These are phyloP conservation scores for Anastrepha obliqua DNA, from an alignment of 1,140 invertebrate genomes.

Conservation along the genomic window DNA sequence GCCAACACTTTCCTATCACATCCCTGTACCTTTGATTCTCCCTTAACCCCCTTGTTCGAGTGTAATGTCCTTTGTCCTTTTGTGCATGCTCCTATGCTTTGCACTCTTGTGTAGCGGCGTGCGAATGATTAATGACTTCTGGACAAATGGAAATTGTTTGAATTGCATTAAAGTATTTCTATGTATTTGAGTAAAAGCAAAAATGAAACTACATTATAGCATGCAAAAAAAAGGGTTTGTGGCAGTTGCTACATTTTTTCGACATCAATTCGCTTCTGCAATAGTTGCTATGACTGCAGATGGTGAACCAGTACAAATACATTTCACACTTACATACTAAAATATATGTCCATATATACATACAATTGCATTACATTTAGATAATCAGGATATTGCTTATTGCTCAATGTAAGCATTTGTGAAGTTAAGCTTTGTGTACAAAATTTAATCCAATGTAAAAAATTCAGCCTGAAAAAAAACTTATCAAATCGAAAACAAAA, in stretches of 20 bases:
- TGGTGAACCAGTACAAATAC: background rate
- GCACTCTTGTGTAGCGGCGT: conserved; percentile 54
- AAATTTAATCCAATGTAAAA: conserved; percentile 41
- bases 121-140: conserved; percentile 58
- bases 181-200: conserved; percentile 36
- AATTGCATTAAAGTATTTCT: conserved; percentile 55
- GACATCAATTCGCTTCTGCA: conserved; percentile 9
- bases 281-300: background rate
- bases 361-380: conserved; percentile 39
- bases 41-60: background rate
- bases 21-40: background rate
- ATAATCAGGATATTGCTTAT: conserved; percentile 44
- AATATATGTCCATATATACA: background rate
- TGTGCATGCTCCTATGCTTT: conserved; percentile 15
- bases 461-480: background rate
- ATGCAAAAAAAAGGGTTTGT: conserved; percentile 35
- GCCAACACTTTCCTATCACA: background rate
- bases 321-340: background rate
- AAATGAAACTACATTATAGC: conserved; percentile 21
- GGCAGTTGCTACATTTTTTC: conserved; percentile 10
- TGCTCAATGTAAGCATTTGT: conserved; percentile 38
- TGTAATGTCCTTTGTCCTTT: conserved; percentile 31
- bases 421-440: conserved; percentile 33
- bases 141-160: conserved; percentile 59
- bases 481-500: conserved; percentile 28